phyloP scores from a whole-genome alignment of 2,113 vertebrate species.

The Suricata suricatta region DNA sequence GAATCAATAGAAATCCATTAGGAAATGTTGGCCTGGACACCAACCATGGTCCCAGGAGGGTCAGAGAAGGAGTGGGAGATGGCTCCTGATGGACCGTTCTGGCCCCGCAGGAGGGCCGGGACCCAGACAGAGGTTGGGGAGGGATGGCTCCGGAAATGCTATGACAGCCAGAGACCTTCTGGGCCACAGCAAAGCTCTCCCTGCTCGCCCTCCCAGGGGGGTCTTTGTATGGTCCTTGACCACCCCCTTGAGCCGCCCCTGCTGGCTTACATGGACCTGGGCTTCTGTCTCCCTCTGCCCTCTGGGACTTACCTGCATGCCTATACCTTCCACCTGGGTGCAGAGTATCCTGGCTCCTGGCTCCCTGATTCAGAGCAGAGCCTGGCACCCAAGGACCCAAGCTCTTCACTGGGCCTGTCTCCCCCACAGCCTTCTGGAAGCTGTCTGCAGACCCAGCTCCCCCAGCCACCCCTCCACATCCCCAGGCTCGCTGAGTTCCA shows the following conservation, averaged over 20 bases:
- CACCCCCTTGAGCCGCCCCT: neutral
- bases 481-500: neutral
- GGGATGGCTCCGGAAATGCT: neutral
- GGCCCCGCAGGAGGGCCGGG: rapidly evolving
- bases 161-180: neutral
- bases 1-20: neutral
- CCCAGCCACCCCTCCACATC: too few species aligned
- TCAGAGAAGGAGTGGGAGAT: neutral
- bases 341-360: neutral
- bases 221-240: neutral
- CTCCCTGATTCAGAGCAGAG: neutral
- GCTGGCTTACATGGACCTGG: neutral
- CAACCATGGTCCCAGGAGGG: neutral
- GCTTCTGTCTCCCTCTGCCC: neutral
- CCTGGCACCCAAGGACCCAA: neutral
- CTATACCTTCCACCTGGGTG: neutral
- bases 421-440: neutral
- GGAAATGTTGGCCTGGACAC: neutral
- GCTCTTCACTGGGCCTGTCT: neutral
- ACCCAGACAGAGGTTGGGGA: too few species aligned
- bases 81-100: neutral
- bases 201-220: neutral
- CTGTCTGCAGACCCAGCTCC: neutral
- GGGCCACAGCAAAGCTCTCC: neutral
- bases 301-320: neutral